Conservation (phyloP, 2,888 invertebrate genomes). For the Acleris literana region DNA sequence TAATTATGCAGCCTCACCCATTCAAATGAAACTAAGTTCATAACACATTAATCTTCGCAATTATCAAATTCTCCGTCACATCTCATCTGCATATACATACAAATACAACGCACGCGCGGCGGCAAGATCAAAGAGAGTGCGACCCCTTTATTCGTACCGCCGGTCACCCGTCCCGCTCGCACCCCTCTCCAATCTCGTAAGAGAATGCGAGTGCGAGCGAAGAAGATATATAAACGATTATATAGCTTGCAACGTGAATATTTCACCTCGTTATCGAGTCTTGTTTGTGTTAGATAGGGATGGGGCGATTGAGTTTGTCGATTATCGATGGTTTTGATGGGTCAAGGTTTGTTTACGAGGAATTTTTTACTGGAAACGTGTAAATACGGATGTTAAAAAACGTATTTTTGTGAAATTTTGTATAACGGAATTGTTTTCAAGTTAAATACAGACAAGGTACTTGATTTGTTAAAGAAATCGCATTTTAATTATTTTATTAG, state of each 20-base stretch:
- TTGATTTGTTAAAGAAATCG: too few species aligned
- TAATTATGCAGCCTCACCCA: slow-evolving; percentile 24
- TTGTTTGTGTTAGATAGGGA: slow-evolving; percentile 82
- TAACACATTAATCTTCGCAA: slow-evolving; percentile 79
- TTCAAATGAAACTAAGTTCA: slow-evolving; percentile 40
- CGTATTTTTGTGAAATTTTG: too few species aligned
- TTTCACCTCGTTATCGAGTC: slow-evolving; percentile 84
- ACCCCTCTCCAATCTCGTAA: slow-evolving; percentile 59
- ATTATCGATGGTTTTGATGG: slow-evolving; percentile 54
- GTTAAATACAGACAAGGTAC: too few species aligned
- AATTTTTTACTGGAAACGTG: too few species aligned
- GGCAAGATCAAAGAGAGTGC: slow-evolving; percentile 80
- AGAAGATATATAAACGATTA: slow-evolving; percentile 70
- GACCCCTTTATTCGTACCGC: slow-evolving; percentile 81
- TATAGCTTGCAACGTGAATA: slow-evolving; percentile 81
- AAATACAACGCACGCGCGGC: slow-evolving; percentile 75
- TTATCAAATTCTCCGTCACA: slow-evolving; percentile 79
- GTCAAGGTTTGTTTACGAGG: slow-evolving; percentile 4
- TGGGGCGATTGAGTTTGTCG: slow-evolving; percentile 56
- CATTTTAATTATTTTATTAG: too few species aligned
- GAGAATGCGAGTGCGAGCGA: slow-evolving; percentile 60
- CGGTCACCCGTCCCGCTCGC: slow-evolving; percentile 78
- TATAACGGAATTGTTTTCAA: too few species aligned
- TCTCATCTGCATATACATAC: slow-evolving; percentile 79
- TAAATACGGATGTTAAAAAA: too few species aligned